Base-by-base conservation (phyloP, 2,797 vertebrate genomes). In the Pipistrellus kuhlii region DNA sequence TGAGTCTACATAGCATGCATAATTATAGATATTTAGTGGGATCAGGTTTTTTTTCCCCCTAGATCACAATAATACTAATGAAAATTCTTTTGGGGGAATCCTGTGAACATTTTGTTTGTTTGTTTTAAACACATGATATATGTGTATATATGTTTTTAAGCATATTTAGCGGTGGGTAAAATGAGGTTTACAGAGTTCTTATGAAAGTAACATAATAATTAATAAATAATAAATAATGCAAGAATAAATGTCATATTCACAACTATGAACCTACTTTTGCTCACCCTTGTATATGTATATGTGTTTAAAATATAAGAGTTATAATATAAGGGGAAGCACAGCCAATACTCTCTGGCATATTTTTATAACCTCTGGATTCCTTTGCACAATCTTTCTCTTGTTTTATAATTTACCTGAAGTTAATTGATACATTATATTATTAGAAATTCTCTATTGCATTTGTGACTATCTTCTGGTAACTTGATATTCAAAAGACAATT, bases 311-410 rank as follows among this genome's bases (percentile, higher is more conserved):
- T 30, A 64, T 25, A 41, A 41, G 38, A 44, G 1, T 6, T 66
- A 62, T 93, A 92, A 89, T 73, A 73, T 72, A 92, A 41, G 44
- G 11, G 27, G 25, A 84, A 81, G 72, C 35, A 92, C 13, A 95
- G 83, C 48, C 80, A 90, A 90, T 35, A 55, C 5, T 96, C 44
- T 93, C 84, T 96, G 86, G 35, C 4, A 76, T 87, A 64, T 86
- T 95, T 97, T 62, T 55, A 23, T 21, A 94, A 75, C 41, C 90
- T 88, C 13, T 89, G 38, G 95, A 87, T 48, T 85, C 8, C 88
- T 41, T 23, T 75, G 1, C 48, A 93, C 68, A 89, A 92, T 81
- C 5, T 59, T 11, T 12, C 78, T 93, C 95, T 92, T 20, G 30
- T 92, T 90, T 53, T 69, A 7, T 94, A 92, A 85, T 72, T 95